A percentile compares a stretch with the other conserved stretches of the same genome.
Evolutionary conservation across 2,113 vertebrate genomes (phyloP).

Genomic region (Carettochelys insculpta): DNA sequence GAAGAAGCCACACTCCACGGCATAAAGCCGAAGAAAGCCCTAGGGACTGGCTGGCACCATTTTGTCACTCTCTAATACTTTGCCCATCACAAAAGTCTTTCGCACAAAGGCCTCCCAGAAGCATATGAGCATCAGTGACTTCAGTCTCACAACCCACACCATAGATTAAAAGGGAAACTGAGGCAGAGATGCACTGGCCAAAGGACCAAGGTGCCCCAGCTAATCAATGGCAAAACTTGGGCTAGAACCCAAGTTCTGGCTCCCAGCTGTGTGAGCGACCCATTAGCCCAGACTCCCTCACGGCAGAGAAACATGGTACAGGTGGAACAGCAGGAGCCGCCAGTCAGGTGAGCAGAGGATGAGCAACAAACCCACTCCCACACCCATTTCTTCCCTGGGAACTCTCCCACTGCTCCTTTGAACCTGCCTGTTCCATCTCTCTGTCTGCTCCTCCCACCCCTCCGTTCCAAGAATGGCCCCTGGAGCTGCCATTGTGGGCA

Average conservation of each 20-base stretch:
- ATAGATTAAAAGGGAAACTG: background rate
- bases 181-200: background rate
- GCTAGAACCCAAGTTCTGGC: background rate
- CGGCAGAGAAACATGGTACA: background rate
- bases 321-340: background rate
- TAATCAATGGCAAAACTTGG: background rate
- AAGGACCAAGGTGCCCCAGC: background rate
- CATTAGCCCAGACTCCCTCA: background rate
- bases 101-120: background rate
- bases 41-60: background rate
- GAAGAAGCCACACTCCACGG: background rate
- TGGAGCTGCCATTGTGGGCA: background rate
- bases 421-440: background rate
- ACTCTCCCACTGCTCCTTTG: background rate
- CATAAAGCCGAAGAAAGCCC: background rate
- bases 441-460: rapidly evolving
- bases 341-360: background rate
- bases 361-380: background rate
- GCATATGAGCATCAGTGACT: background rate
- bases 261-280: background rate
- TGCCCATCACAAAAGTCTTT: background rate
- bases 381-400: background rate
- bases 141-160: background rate
- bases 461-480: background rate
- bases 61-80: background rate